Evolutionary conservation across 2,797 vertebrate species (phyloP).

Genomic region (Alcedo atthis): DNA sequence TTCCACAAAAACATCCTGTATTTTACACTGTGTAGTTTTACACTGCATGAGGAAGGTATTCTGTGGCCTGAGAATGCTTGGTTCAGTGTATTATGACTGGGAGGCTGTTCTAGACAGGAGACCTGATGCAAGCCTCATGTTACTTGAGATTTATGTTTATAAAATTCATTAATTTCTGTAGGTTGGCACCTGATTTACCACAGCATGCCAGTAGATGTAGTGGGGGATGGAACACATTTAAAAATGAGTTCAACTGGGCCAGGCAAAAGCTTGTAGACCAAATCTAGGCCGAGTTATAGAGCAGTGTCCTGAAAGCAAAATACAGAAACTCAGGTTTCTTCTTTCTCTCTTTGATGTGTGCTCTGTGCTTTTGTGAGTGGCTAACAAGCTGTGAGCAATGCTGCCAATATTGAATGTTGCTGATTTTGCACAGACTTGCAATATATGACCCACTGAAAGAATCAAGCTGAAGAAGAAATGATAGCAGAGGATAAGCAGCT

Average conservation of each 20-base stretch:
- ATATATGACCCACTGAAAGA: background rate
- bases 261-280: background rate
- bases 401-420: constrained; percentile 41
- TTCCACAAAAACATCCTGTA: background rate
- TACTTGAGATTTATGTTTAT: accelerated
- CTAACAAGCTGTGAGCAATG: constrained; percentile 48
- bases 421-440: constrained; percentile 49
- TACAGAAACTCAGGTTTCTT: constrained; percentile 25
- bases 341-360: constrained; percentile 53
- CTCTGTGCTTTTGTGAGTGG: constrained; percentile 51
- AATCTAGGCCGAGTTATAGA: constrained; percentile 56
- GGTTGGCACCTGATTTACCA: background rate
- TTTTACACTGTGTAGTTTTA: background rate
- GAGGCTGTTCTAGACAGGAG: background rate
- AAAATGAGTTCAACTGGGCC: constrained; percentile 13
- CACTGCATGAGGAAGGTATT: background rate
- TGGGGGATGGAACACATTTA: background rate
- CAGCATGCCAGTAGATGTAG: background rate
- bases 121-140: background rate
- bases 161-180: background rate
- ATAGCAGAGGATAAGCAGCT: constrained; percentile 16
- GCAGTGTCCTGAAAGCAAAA: constrained; percentile 10
- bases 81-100: background rate
- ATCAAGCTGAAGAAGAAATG: constrained; percentile 17
- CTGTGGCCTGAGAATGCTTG: background rate